phyloP scores from a whole-genome alignment of 2,888 invertebrate species.

The Dysmachus trigonus region DNA sequence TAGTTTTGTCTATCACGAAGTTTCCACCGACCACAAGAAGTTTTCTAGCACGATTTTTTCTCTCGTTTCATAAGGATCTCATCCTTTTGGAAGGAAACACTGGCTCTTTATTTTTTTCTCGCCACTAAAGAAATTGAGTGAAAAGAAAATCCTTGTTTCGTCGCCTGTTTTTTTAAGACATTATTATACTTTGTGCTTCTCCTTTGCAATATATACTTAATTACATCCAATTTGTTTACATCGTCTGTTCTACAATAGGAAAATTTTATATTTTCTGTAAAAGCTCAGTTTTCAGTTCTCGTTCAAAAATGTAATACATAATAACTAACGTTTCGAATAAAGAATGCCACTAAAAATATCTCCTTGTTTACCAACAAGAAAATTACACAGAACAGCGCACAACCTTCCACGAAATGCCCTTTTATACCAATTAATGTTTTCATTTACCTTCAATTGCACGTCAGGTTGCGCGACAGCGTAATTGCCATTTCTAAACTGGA shows the following conservation, averaged over 20 bases:
- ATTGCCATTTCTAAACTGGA: neutral
- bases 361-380: neutral
- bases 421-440: neutral
- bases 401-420: neutral
- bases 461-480: neutral
- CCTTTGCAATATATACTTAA: neutral
- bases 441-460: neutral
- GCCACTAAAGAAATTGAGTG: neutral
- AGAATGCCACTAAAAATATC: neutral
- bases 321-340: neutral
- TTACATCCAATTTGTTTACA: neutral
- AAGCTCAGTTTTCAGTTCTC: too few species aligned
- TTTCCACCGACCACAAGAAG: neutral
- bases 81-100: neutral
- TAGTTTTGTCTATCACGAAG: neutral
- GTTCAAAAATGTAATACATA: neutral
- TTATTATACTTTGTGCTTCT: neutral
- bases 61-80: neutral
- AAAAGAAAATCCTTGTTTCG: neutral
- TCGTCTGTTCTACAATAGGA: neutral
- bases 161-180: neutral
- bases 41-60: neutral
- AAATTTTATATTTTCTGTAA: neutral
- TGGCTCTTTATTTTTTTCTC: neutral
- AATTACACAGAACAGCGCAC: neutral